Evolutionary conservation across 2,113 vertebrate genomes (phyloP), one percentile per base, ranked within the genome.

Genomic region (Cyprichromis sp.): DNA sequence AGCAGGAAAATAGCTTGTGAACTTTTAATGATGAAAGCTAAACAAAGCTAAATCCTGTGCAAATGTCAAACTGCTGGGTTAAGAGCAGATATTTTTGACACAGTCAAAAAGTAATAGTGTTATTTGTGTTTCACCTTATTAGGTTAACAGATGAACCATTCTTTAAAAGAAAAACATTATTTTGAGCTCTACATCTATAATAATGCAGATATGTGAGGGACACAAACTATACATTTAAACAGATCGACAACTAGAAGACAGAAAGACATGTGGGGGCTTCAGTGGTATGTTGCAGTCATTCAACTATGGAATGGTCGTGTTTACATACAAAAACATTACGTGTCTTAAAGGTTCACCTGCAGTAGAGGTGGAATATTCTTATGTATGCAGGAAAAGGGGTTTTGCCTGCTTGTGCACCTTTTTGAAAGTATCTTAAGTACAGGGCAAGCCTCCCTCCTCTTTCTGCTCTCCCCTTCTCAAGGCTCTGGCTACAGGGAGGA

Each of bases 401-500:
- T 92, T 84, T n/a, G 61, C 68, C 21, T 63, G n/a, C n/a, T 36
- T 83, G 86, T 55, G n/a, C 36, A 68, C 50, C 17, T 76, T 81
- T 57, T 66, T 53, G 13, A 81, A 86, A 76, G 50, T 50, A 42
- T 87, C 87, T 54, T 9, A 88, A 89, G 86, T 63, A 50, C 17
- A 3, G 13, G 82, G 36, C 16, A 31, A 52, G 34, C 59, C 14
- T 76, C 50, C 36, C 59, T 80, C 63, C 5, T 83, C 24, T 82
- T 61, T 36, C 38, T 54, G 50, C 82, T 59, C 80, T 7, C 29
- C 47, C 7, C 6, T n/a, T 78, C 45, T 31, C 38, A 11, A 42
- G 84, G 83, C 55, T 83, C 66, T 68, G 85, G 80, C 53, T 88
- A 88, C 68, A 68, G 83, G 90, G 93, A 95, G 95, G 94, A 94